Conservation (phyloP, 2,888 invertebrate genomes). For the Scelioninae gen. 2 region DNA sequence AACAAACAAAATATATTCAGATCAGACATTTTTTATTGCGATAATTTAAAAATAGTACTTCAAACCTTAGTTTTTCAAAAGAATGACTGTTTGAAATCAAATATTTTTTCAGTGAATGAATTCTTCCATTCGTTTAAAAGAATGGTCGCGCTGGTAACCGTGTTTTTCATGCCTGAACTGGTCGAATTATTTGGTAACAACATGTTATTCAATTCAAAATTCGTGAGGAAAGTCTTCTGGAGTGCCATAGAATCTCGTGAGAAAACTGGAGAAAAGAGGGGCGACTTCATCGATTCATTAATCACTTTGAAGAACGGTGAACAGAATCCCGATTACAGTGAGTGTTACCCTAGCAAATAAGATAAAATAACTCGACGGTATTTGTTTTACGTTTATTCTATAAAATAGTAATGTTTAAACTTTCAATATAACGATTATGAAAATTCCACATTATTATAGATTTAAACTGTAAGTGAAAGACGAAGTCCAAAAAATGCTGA, state of each 20-base stretch:
- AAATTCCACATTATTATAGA: too few relatives aligned
- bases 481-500: too few relatives aligned
- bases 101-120: constrained; percentile 62
- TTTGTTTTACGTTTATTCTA: background rate
- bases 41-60: too few relatives aligned
- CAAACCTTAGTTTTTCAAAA: too few relatives aligned
- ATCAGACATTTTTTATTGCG: too few relatives aligned
- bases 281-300: constrained; percentile 71
- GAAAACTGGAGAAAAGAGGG: constrained; percentile 65
- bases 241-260: constrained; percentile 66
- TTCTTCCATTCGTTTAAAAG: constrained; percentile 71
- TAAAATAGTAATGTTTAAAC: background rate
- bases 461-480: too few relatives aligned
- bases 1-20: too few relatives aligned
- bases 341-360: too few relatives aligned
- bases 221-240: constrained; percentile 70
- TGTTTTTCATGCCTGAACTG: constrained; percentile 71
- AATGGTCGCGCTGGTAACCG: constrained; percentile 70
- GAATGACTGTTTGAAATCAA: too few relatives aligned
- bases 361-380: too few relatives aligned
- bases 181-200: constrained; percentile 67
- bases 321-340: constrained; percentile 70
- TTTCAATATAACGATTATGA: too few relatives aligned
- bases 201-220: constrained; percentile 68
- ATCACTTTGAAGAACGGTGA: constrained; percentile 68